Evolutionary conservation across 2,888 invertebrate species (phyloP).

Genomic region (Achlya flavicornis): DNA sequence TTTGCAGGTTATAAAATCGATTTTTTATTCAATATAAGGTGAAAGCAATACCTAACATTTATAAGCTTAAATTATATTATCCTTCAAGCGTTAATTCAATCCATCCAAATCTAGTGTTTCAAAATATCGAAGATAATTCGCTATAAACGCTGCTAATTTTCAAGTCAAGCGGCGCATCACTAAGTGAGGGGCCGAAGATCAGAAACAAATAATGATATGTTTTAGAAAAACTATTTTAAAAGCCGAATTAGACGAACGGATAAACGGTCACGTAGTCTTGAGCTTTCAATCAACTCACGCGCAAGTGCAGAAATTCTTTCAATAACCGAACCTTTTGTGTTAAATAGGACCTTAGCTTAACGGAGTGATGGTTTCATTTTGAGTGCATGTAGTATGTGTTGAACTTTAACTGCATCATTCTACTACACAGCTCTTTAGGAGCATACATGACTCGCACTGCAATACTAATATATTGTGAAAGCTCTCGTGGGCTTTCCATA

Average conservation of each 20-base stretch:
- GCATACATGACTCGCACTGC: background rate
- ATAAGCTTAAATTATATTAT: background rate
- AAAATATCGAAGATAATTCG: background rate
- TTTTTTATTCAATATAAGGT: background rate
- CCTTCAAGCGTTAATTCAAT: background rate
- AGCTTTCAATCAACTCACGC: conserved; percentile 68
- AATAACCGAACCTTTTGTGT: conserved; percentile 18
- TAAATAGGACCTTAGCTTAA: conserved; percentile 26
- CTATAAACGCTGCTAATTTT: conserved; percentile 44
- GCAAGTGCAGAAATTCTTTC: conserved; percentile 33
- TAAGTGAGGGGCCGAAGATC: conserved; percentile 44
- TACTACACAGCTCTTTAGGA: background rate
- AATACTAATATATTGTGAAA: conserved; percentile 6
- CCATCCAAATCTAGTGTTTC: too few species aligned
- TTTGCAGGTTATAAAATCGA: background rate
- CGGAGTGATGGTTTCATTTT: background rate
- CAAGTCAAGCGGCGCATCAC: conserved; percentile 40
- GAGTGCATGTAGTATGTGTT: background rate
- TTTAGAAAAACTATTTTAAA: conserved; percentile 57
- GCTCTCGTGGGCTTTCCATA: background rate
- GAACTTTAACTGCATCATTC: conserved; percentile 2
- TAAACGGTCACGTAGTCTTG: conserved; percentile 70
- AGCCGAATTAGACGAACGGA: conserved; percentile 62
- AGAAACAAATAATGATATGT: conserved; percentile 58
- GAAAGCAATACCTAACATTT: background rate